These are phyloP conservation scores for Chinchilla lanigera DNA, from an alignment of 2,113 vertebrate species.

Conservation along the genomic window DNA sequence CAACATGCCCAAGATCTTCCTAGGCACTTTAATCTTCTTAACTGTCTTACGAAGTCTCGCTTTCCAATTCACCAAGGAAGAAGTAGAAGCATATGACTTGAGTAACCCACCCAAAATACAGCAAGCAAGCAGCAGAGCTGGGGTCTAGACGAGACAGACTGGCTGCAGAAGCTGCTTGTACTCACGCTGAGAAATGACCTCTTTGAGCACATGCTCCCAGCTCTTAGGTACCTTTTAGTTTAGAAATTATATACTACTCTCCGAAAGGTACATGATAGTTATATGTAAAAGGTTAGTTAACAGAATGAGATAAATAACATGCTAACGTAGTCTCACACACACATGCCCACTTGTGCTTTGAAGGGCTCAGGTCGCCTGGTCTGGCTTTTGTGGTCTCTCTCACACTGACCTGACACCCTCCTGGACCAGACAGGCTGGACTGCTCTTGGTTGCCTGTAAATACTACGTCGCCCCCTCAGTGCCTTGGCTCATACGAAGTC, in stretches of 20 bases:
- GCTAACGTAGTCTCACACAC: neutral
- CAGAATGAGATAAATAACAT: neutral
- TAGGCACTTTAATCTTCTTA: neutral
- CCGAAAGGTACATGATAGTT: neutral
- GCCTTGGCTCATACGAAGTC: neutral
- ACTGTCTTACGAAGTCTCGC: neutral
- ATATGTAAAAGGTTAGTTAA: neutral
- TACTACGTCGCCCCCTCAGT: neutral
- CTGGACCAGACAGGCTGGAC: fast-evolving
- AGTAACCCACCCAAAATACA: neutral
- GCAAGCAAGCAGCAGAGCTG: neutral
- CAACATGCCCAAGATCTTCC: neutral
- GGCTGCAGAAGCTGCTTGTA: neutral
- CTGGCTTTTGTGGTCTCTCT: neutral
- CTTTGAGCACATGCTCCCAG: neutral
- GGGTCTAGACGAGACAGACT: neutral
- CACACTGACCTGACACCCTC: neutral
- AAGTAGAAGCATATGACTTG: neutral
- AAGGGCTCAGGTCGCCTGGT: neutral
- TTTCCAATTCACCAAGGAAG: constrained; percentile 1
- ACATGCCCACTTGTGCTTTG: no score
- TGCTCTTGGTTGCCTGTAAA: neutral
- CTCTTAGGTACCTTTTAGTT: neutral
- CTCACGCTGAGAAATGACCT: neutral
- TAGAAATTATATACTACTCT: neutral